Evolutionary conservation across 2,113 vertebrate genomes (phyloP), one percentile per base, ranked within the genome.

Genomic region (Ciconia boyciana): DNA sequence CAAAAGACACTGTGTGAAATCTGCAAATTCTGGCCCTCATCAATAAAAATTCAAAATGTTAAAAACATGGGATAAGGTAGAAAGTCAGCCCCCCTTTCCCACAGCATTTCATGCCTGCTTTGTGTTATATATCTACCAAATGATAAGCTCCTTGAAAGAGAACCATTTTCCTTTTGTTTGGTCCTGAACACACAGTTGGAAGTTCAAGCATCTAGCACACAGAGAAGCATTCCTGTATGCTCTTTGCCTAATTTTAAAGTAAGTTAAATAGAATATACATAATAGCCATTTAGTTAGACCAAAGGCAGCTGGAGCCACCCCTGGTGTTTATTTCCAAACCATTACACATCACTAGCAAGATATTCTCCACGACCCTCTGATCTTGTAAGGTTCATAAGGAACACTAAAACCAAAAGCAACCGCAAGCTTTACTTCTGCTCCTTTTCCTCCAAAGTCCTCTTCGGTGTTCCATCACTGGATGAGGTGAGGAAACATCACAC

Each of bases 221-320:
- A 83, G 78, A 90, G 77, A 77, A 75, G 79, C 58, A 87, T 80
- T 95, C 74, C 88, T 77, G 31, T 82, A 85, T 80, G 70, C 46
- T 80, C 81, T 79, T 51, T 91, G 74, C 54, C 82, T 93, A 91
- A 93, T 82, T 97, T 94, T 87, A 87, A 94, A 95, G 58, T 88
- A 90, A 93, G 91, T 87, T 95, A 89, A 93, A 94, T 6, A 93
- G 79, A 96, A 96, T 89, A 92, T 79, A 92, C 48, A 90, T 86
- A 96, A 90, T 83, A 88, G 83, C 49, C 44, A 85, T 87, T 93
- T 83, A 90, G 57, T 57, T 75, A 93, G 74, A 95, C 91, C 70
- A 97, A 84, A 95, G 81, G 74, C 77, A 93, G 70, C 71, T 62
- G 46, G 49, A 96, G 75, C 44, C 90, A 94, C 82, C 87, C 66